Conservation (phyloP, 1,140 invertebrate genomes). For the Xylocopa sonorina region DNA sequence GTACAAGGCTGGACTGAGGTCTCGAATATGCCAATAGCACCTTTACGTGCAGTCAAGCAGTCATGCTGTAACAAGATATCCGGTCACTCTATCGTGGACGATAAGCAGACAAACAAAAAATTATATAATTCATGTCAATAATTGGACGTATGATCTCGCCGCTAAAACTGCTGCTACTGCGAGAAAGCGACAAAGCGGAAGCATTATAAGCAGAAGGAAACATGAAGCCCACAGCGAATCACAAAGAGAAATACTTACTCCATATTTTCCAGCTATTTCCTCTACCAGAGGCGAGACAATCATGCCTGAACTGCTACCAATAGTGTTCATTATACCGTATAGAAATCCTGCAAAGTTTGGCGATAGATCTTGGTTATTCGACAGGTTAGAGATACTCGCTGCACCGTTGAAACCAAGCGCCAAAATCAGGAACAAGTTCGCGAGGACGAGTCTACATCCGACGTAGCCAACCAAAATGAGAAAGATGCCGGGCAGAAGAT, state of each 20-base stretch:
- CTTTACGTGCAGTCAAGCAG: background rate
- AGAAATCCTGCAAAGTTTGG: constrained; percentile 89
- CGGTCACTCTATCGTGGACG: background rate
- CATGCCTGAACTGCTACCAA: constrained; percentile 86
- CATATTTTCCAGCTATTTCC: constrained; percentile 70
- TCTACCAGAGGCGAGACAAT: constrained; percentile 83
- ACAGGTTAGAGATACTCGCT: constrained; percentile 89
- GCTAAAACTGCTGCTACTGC: background rate
- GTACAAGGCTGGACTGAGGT: constrained; percentile 56
- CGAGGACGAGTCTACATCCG: constrained; percentile 84
- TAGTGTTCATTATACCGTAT: constrained; percentile 88
- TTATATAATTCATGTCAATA: constrained; percentile 11
- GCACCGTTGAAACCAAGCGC: constrained; percentile 92
- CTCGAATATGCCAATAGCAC: constrained; percentile 46
- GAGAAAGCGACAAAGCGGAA: background rate
- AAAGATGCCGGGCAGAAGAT: constrained; percentile 86
- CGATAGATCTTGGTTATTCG: constrained; percentile 92
- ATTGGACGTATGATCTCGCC: background rate
- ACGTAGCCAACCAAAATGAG: constrained; percentile 85
- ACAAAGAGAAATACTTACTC: constrained; percentile 58
- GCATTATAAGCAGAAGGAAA: too few species aligned
- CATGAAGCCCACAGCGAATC: too few species aligned
- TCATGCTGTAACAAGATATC: constrained; percentile 10
- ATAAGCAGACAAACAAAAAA: background rate
- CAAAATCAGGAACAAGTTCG: constrained; percentile 86